Percentiles rank a stretch among this genome's conserved stretches.
phyloP scores from a whole-genome alignment of 2,888 invertebrate species.

The Platycheirus rosarum region DNA sequence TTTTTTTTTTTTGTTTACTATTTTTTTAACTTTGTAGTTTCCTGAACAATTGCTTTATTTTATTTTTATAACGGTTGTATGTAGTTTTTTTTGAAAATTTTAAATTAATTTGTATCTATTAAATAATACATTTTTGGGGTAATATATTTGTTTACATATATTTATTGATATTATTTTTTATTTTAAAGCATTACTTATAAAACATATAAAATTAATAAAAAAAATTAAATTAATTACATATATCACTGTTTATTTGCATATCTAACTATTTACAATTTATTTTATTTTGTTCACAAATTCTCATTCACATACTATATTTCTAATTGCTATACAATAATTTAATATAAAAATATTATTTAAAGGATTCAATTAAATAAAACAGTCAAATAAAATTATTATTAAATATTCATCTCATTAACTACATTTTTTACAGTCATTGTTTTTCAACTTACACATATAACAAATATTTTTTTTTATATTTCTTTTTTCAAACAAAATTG shows the following conservation, averaged over 20 bases:
- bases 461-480: conserved; percentile 65
- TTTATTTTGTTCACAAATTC: conserved; percentile 54
- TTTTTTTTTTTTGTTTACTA: conserved; percentile 20
- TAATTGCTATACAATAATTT: conserved; percentile 70
- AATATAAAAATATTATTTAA: conserved; percentile 53
- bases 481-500: conserved; percentile 39
- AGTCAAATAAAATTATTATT: conserved; percentile 55
- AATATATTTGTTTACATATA: conserved; percentile 19
- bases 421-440: conserved; percentile 65
- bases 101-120: conserved; percentile 26
- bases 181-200: conserved; percentile 62
- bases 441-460: conserved; percentile 66
- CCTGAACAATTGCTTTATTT: conserved; percentile 7
- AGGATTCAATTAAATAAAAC: conserved; percentile 72
- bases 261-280: conserved; percentile 62
- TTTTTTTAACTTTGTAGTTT: conserved; percentile 34
- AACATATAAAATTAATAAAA: conserved; percentile 42
- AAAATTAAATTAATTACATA: conserved; percentile 71
- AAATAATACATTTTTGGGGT: conserved; percentile 13
- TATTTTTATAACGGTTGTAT: conserved; percentile 19
- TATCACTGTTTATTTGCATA: conserved; percentile 69
- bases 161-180: conserved; percentile 24
- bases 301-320: conserved; percentile 33
- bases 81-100: too few relatives aligned
- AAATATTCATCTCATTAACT: conserved; percentile 55